Percentiles rank a stretch among this genome's conserved stretches.
These are phyloP conservation scores for Sitodiplosis mosellana DNA, from an alignment of 1,140 invertebrate genomes.

Conservation along the genomic window DNA sequence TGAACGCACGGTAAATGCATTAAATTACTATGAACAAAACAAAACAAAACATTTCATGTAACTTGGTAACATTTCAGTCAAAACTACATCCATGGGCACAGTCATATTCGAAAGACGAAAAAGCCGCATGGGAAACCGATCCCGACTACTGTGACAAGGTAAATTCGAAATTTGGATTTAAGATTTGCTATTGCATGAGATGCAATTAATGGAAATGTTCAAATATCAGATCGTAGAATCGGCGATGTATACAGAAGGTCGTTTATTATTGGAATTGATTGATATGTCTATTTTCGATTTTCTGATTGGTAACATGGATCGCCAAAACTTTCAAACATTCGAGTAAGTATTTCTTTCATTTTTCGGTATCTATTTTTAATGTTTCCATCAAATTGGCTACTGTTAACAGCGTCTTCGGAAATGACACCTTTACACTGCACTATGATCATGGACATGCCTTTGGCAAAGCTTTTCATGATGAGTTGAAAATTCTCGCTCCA, in stretches of 20 bases:
- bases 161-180: no score
- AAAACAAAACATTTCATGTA: no score
- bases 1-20: no score
- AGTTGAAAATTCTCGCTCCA: background rate
- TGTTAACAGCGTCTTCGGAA: background rate
- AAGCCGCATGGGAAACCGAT: background rate
- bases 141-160: no score
- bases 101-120: background rate
- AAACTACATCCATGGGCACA: background rate
- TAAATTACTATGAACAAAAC: no score
- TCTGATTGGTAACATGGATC: conserved; percentile 40
- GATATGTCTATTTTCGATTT: conserved; percentile 76
- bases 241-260: conserved; percentile 68
- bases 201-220: no score
- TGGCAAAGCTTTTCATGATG: background rate
- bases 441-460: background rate
- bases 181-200: no score
- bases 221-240: conserved; percentile 50
- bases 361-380: background rate
- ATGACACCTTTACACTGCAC: background rate
- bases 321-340: background rate
- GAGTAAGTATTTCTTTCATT: background rate
- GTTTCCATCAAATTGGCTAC: no score
- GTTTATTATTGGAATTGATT: conserved; percentile 73
- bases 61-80: no score